Base-by-base conservation (phyloP, 2,113 vertebrate genomes). In the Petaurus breviceps region DNA sequence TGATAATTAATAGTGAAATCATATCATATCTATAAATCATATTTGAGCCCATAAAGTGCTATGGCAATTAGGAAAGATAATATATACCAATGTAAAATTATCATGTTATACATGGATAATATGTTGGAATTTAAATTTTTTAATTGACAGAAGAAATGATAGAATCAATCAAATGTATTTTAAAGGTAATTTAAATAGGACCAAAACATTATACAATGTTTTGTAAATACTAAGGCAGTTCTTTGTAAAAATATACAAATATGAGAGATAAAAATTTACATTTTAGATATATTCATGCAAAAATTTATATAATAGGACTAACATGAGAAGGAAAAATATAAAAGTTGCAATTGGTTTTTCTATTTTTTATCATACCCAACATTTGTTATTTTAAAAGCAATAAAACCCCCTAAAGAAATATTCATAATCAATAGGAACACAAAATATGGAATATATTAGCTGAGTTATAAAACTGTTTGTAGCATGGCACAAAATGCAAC, bases 351-450 rank as follows among this genome's bases (percentile, higher is more conserved):
- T 98, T 93, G 91, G 91, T 95, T 98, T 97, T 98, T 98, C 93
- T 97, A 1, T 95, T 97, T 97, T 98, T 95, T 98, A 84, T 43
- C 98, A 98, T 97, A 96, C 51, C 95, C 98, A 98, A 96, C 91
- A 95, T 97, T 99, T 99, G 98, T 99, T 98, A 99, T 98, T 98
- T 98, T 98, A 98, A 98, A 98, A 98, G 98, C 98, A 98, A 97
- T 98, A 98, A 99, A 98, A 98, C 98, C 97, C 98, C 96, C 98
- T 98, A 98, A 98, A 98, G 98, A 99, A 99, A 98, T 98, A 98
- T 98, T 98, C 97, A 96, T 98, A 98, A 99, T 99, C 99, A 99
- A 99, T 99, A 99, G 98, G 97, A 98, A 98, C 98, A 98, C 97
- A 98, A 98, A 98, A 98, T 98, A 98, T 98, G 97, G 98, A 98